Conservation (phyloP, 2,888 invertebrate species). For the Andricus curvator region DNA sequence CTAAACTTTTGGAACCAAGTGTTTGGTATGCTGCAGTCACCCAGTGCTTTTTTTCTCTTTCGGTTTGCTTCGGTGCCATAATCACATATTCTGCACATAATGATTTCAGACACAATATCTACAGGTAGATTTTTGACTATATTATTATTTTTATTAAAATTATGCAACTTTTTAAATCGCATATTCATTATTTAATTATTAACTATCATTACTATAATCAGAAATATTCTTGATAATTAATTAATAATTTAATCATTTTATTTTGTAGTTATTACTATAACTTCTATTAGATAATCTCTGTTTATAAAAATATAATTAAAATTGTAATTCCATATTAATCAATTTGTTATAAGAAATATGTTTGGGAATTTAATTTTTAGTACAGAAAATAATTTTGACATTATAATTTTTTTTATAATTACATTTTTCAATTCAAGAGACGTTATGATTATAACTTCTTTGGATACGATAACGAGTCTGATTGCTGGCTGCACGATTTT, state of each 20-base stretch:
- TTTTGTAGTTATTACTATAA: not conserved
- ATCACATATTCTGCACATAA: slow-evolving; percentile 84
- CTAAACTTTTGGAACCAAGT: slow-evolving; percentile 81
- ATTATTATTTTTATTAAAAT: not conserved
- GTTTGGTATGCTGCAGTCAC: slow-evolving; percentile 85
- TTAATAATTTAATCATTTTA: not conserved
- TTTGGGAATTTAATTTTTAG: not conserved
- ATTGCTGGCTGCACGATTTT: slow-evolving; percentile 92
- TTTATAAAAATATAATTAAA: not conserved
- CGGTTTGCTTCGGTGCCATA: slow-evolving; percentile 83
- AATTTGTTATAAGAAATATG: too few relatives aligned
- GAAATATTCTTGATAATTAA: not conserved
- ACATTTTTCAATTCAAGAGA: slow-evolving; percentile 77
- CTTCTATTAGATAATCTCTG: not conserved
- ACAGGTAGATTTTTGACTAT: slow-evolving; percentile 75
- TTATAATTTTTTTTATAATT: not conserved
- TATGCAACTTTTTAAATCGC: not conserved
- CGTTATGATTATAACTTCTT: slow-evolving; percentile 88
- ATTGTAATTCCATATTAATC: too few relatives aligned
- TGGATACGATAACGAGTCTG: slow-evolving; percentile 91
- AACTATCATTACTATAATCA: not conserved
- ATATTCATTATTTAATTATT: not conserved
- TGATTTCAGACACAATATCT: slow-evolving; percentile 81
- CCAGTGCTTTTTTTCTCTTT: slow-evolving; percentile 83
- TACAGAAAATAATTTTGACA: not conserved